phyloP scores from a whole-genome alignment of 2,888 invertebrate species.

The Mythimna ferrago region DNA sequence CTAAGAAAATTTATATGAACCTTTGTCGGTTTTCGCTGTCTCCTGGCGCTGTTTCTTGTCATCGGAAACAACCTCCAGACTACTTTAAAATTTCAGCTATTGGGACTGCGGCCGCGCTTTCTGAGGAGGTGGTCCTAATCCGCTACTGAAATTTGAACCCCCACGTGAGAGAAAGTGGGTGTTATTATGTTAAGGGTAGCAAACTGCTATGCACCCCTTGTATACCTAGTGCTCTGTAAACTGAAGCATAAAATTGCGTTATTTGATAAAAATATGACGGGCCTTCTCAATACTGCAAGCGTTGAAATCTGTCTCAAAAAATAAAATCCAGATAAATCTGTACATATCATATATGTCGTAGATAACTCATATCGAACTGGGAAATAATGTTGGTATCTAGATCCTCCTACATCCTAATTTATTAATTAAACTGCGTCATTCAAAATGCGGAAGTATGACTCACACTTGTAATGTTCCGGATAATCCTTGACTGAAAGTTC shows the following conservation, averaged over 20 bases:
- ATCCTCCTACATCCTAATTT: background rate
- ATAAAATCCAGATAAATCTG: background rate
- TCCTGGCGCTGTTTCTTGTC: no score
- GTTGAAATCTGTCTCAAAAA: background rate
- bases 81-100: no score
- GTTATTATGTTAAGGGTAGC: no score
- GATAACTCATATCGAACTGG: constrained; percentile 1
- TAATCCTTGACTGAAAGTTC: background rate
- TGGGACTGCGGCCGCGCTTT: no score
- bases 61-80: no score
- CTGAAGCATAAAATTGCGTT: background rate
- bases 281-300: background rate
- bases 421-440: background rate
- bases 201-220: no score
- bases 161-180: no score
- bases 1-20: no score
- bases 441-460: constrained; percentile 24
- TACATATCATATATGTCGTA: background rate
- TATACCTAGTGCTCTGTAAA: background rate
- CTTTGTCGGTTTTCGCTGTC: no score
- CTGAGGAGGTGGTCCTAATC: no score
- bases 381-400: constrained; percentile 4
- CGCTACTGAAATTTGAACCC: no score
- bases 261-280: background rate
- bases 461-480: constrained; percentile 13